These are phyloP conservation scores for Benitochromis conjunctus DNA, from an alignment of 2,113 vertebrate species.

Conservation along the genomic window DNA sequence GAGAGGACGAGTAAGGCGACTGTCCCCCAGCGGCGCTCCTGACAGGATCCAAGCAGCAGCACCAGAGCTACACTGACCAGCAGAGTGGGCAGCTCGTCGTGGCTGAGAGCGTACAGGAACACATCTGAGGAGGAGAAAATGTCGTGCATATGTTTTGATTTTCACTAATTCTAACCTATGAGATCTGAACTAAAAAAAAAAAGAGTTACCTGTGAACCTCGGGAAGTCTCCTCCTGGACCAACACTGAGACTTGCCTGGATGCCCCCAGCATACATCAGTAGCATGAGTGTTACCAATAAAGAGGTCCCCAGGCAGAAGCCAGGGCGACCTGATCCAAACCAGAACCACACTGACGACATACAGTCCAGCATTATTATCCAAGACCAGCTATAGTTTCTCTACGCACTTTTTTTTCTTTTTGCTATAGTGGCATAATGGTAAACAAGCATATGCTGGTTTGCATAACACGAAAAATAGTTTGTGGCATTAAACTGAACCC, in stretches of 20 bases:
- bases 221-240: constrained; percentile 72
- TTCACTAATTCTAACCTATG: background rate
- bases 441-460: background rate
- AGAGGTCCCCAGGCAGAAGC: constrained; percentile 67
- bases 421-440: background rate
- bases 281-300: constrained; percentile 30
- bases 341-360: constrained; percentile 48
- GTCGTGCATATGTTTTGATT: background rate
- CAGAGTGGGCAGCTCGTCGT: constrained; percentile 72
- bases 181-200: background rate
- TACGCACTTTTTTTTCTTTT: background rate
- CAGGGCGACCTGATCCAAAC: constrained; percentile 61
- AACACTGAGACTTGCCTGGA: constrained; percentile 67
- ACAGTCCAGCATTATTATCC: constrained; percentile 45
- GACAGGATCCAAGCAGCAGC: constrained; percentile 68
- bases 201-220: constrained; percentile 62
- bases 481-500: background rate
- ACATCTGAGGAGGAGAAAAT: constrained; percentile 63
- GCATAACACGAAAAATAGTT: background rate
- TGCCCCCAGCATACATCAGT: constrained; percentile 49
- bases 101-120: constrained; percentile 77
- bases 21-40: constrained; percentile 80
- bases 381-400: background rate
- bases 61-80: constrained; percentile 73
- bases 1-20: constrained; percentile 75